Conservation (phyloP, 2,888 invertebrate species). For the Nomada goodeniana region DNA sequence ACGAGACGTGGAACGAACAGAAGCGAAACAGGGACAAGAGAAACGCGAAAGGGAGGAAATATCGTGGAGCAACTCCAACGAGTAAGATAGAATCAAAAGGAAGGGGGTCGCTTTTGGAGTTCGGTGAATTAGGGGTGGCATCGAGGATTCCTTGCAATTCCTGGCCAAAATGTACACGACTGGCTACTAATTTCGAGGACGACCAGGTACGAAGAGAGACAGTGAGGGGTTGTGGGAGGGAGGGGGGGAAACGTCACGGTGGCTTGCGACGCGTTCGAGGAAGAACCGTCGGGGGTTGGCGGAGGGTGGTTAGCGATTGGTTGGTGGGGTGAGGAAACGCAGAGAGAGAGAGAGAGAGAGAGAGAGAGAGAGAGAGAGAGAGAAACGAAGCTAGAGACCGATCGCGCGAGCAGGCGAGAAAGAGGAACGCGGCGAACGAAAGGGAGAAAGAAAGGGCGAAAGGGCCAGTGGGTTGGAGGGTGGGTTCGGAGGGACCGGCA, state of each 20-base stretch:
- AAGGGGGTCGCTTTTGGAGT: background rate
- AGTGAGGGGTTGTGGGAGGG: too few species aligned
- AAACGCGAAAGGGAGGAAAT: constrained; percentile 12
- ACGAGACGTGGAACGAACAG: constrained; percentile 11
- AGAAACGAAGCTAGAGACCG: constrained; percentile 17
- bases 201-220: constrained; percentile 21
- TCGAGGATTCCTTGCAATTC: constrained; percentile 74
- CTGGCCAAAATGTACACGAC: constrained; percentile 59
- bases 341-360: constrained; percentile 19
- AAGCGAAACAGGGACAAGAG: constrained; percentile 31
- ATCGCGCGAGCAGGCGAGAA: constrained; percentile 6
- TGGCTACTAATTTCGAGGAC: constrained; percentile 71
- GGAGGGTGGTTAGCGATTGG: constrained; percentile 23
- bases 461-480: constrained; percentile 10
- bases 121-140: constrained; percentile 29
- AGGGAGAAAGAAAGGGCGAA: constrained; percentile 28
- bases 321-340: background rate
- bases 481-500: background rate
- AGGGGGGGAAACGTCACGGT: constrained; percentile 39
- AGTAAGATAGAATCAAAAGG: constrained; percentile 4
- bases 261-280: constrained; percentile 40
- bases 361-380: constrained; percentile 23
- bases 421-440: background rate
- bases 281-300: constrained; percentile 29
- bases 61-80: constrained; percentile 21